A percentile compares a stretch with the other conserved stretches of the same genome.
These are phyloP conservation scores for Gadopsis marmoratus DNA, from an alignment of 2,797 vertebrate genomes.

Conservation along the genomic window DNA sequence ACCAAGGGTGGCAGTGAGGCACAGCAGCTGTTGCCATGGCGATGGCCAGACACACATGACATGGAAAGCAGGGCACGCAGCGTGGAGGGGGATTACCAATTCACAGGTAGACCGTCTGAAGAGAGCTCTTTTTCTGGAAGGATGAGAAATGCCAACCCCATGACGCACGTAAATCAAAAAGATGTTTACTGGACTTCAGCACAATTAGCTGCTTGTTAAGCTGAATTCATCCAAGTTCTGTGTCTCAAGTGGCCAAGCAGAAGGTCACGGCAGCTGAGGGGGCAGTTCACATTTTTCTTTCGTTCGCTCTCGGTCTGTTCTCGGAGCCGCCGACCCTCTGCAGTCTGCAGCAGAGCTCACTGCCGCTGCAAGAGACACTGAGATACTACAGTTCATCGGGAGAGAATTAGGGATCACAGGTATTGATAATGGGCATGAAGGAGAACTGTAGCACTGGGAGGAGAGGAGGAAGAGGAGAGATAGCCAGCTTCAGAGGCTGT, in stretches of 20 bases:
- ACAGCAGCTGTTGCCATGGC: constrained; percentile 75
- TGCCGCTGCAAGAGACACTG: constrained; percentile 29
- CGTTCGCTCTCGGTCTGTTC: constrained; percentile 24
- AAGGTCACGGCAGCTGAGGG: constrained; percentile 53
- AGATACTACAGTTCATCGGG: constrained; percentile 34
- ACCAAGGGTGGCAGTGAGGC: constrained; percentile 55
- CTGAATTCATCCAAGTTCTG: constrained; percentile 17
- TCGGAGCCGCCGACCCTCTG: constrained; percentile 26
- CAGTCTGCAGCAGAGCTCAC: constrained; percentile 50
- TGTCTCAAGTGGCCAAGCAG: constrained; percentile 39
- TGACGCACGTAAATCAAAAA: constrained; percentile 7
- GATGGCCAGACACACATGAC: constrained; percentile 62
- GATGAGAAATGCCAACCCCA: constrained; percentile 29
- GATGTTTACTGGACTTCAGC: not conserved
- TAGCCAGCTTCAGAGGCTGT: constrained; percentile 21
- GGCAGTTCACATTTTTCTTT: constrained; percentile 39
- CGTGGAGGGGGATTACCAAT: constrained; percentile 22
- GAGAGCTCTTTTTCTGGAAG: not conserved
- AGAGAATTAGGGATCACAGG: constrained; percentile 34
- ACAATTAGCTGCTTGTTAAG: constrained; percentile 6
- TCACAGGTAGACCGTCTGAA: constrained; percentile 42
- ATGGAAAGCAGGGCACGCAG: constrained; percentile 24
- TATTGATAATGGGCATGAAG: constrained; percentile 10
- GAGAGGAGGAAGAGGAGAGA: constrained; percentile 25
- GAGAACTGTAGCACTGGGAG: not conserved